phyloP scores from a whole-genome alignment of 2,797 vertebrate species.

The Hoplostethus atlanticus region DNA sequence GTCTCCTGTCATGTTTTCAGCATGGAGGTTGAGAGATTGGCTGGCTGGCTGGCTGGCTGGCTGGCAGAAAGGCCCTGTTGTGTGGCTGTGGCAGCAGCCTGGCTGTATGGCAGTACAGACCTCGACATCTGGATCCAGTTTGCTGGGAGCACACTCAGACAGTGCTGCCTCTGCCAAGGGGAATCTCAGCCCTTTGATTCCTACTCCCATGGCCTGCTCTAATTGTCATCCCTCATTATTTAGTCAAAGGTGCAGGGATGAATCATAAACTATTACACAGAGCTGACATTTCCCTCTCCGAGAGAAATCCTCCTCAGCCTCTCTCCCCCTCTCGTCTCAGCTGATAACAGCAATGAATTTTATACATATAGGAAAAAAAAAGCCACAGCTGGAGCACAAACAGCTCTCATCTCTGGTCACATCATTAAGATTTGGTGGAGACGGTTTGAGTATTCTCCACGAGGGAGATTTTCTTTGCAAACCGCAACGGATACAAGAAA shows the following conservation, averaged over 20 bases:
- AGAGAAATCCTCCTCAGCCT: constrained; percentile 74
- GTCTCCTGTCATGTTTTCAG: constrained; percentile 72
- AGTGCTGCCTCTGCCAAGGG: constrained; percentile 77
- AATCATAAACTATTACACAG: constrained; percentile 82
- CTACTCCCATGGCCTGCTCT: constrained; percentile 78
- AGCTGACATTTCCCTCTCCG: constrained; percentile 74
- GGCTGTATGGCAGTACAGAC: constrained; percentile 62
- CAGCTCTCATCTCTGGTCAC: constrained; percentile 59
- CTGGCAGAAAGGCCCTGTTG: constrained; percentile 78
- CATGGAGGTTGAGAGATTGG: constrained; percentile 62
- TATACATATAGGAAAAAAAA: constrained; percentile 17
- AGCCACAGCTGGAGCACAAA: constrained; percentile 49
- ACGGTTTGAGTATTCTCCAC: constrained; percentile 33
- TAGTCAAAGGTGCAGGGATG: constrained; percentile 85
- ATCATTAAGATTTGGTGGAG: constrained; percentile 45
- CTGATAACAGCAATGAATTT: constrained; percentile 80
- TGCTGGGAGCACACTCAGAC: constrained; percentile 78
- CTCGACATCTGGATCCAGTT: constrained; percentile 88
- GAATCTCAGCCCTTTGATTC: constrained; percentile 84
- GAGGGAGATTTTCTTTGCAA: constrained; percentile 24
- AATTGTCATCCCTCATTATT: constrained; percentile 88
- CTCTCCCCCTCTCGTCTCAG: constrained; percentile 61
- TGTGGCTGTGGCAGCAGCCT: constrained; percentile 68
- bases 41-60: constrained; percentile 41
- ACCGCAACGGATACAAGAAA: constrained; percentile 54